A percentile compares a stretch with the other conserved stretches of the same genome.
phyloP scores from a whole-genome alignment of 53 echinoderm and acorn worm genomes.

The Henricia sp. region DNA sequence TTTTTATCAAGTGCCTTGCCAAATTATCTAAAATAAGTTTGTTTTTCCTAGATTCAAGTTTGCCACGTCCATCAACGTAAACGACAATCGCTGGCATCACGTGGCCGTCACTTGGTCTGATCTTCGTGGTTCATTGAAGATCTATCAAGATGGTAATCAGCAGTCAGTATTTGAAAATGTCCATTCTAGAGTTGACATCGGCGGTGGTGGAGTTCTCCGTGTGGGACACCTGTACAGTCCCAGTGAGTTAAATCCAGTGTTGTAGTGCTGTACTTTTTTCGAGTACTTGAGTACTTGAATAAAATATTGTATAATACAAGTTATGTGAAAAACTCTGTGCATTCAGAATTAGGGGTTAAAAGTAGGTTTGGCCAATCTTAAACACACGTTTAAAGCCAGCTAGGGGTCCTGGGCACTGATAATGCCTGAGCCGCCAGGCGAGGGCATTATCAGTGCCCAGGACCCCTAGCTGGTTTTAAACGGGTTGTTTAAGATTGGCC shows the following conservation, averaged over 20 bases:
- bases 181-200: neutral
- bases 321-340: no score
- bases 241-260: neutral
- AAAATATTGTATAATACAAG: no score
- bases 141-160: neutral
- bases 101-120: conserved; percentile 38
- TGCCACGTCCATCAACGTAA: conserved; percentile 3
- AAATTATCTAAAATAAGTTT: neutral
- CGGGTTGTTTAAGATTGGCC: no score
- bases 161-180: neutral
- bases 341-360: no score
- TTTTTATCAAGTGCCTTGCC: neutral
- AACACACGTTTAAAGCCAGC: no score
- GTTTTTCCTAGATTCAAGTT: neutral
- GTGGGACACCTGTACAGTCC: neutral
- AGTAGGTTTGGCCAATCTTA: no score
- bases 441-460: no score
- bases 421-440: no score
- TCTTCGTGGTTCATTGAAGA: neutral
- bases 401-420: no score
- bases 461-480: no score
- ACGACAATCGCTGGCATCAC: conserved; percentile 64
- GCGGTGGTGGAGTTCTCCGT: neutral
- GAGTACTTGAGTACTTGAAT: no score
- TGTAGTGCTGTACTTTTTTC: no score